phyloP scores from a whole-genome alignment of 2,888 invertebrate genomes.

The Lamellibrachia columna region DNA sequence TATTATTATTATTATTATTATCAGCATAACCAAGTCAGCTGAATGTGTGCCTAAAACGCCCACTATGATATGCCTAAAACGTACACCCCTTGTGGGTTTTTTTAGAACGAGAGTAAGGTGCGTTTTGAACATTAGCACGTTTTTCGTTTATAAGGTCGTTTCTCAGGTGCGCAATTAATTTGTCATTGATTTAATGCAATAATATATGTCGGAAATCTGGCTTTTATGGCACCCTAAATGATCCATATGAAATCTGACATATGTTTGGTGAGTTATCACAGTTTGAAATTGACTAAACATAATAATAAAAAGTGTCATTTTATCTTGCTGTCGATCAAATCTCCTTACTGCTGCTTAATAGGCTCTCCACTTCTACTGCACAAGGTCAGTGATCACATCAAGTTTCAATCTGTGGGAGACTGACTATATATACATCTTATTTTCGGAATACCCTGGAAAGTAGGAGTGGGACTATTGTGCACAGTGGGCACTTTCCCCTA shows the following conservation, averaged over 20 bases:
- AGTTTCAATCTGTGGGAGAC: too few relatives aligned
- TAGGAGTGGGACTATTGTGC: too few relatives aligned
- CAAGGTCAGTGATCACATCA: too few relatives aligned
- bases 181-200: background rate
- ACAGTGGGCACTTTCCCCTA: too few relatives aligned
- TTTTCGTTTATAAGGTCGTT: background rate
- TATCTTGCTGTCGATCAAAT: background rate
- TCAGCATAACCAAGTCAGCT: background rate
- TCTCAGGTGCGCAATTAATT: background rate
- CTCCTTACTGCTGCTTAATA: background rate
- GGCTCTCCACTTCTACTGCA: too few relatives aligned
- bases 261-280: background rate
- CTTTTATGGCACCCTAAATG: background rate
- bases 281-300: background rate
- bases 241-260: background rate
- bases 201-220: background rate
- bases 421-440: too few relatives aligned
- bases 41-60: background rate
- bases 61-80: background rate
- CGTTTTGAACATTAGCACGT: background rate
- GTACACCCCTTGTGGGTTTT: background rate
- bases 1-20: background rate
- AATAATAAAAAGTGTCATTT: background rate
- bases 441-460: too few relatives aligned
- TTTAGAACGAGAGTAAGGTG: background rate